Conservation (phyloP, 2,113 vertebrate genomes). For the Grus americana region DNA sequence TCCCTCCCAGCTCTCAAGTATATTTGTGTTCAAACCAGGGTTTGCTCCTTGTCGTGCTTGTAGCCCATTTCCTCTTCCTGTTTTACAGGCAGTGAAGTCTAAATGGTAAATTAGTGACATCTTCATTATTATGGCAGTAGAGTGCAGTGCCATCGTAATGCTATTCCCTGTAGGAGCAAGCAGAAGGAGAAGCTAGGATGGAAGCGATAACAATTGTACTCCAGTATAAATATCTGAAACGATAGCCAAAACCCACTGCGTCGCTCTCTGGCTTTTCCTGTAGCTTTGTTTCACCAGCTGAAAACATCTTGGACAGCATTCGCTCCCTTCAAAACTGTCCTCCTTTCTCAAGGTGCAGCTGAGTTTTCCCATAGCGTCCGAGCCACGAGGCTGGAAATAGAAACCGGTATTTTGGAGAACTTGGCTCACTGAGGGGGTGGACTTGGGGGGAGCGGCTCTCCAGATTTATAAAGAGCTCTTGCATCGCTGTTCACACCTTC, state of each 20-base stretch:
- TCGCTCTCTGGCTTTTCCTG: not conserved
- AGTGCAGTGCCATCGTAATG: not conserved
- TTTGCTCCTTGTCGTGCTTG: not conserved
- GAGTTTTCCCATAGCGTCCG: not conserved
- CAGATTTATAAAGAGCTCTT: not conserved
- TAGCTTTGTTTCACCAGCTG: not conserved
- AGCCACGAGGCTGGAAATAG: rapidly evolving
- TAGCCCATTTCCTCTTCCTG: constrained; percentile 43
- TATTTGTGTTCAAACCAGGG: not conserved
- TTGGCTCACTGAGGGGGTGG: not conserved
- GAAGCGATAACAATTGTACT: not conserved
- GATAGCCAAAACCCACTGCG: not conserved
- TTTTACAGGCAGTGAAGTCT: constrained; percentile 44
- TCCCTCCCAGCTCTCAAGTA: not conserved
- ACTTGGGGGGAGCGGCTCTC: rapidly evolving
- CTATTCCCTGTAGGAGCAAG: not conserved
- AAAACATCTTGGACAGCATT: not conserved
- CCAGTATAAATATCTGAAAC: not conserved
- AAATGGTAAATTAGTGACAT: constrained; percentile 49
- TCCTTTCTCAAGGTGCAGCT: not conserved
- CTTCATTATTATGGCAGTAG: constrained; percentile 25
- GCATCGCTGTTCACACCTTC: not conserved
- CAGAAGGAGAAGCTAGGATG: constrained; percentile 46
- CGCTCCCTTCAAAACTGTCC: not conserved
- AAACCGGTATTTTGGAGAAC: not conserved